A percentile compares a stretch with the other conserved stretches of the same genome.
phyloP scores from a whole-genome alignment of 2,113 vertebrate species.

The Clinocottus analis region DNA sequence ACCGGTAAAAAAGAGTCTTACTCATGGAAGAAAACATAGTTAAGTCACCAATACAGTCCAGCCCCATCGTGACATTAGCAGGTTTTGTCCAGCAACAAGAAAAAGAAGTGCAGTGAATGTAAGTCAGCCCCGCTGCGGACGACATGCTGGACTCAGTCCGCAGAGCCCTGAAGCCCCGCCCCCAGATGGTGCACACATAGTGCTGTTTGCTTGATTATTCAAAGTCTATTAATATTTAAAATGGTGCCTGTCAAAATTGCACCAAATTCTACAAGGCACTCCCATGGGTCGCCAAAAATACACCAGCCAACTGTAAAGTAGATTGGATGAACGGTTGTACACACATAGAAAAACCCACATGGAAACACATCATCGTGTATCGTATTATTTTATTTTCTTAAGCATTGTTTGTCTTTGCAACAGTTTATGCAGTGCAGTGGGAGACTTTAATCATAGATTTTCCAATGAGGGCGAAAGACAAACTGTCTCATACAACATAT shows the following conservation, averaged over 20 bases:
- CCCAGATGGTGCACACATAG: neutral
- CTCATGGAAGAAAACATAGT: no score
- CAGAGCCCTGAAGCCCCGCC: neutral
- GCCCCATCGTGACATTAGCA: neutral
- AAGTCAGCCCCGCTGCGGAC: neutral
- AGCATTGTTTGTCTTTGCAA: neutral
- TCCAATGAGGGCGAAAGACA: neutral
- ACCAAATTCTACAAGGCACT: neutral
- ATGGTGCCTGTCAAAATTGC: neutral
- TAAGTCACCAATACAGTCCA: no score
- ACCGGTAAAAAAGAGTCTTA: no score
- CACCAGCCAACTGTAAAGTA: neutral
- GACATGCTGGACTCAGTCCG: neutral
- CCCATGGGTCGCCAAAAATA: neutral
- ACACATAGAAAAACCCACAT: neutral
- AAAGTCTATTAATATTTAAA: conserved; percentile 1
- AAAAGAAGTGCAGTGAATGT: neutral
- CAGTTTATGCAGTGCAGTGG: neutral
- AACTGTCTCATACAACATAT: neutral
- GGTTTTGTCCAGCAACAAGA: neutral
- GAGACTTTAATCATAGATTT: neutral
- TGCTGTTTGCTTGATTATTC: neutral
- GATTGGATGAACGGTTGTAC: neutral
- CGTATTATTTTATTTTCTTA: conserved; percentile 1
- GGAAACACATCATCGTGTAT: neutral